These are phyloP conservation scores for Nyctibius grandis DNA, from an alignment of 2,797 vertebrate genomes.

Conservation along the genomic window DNA sequence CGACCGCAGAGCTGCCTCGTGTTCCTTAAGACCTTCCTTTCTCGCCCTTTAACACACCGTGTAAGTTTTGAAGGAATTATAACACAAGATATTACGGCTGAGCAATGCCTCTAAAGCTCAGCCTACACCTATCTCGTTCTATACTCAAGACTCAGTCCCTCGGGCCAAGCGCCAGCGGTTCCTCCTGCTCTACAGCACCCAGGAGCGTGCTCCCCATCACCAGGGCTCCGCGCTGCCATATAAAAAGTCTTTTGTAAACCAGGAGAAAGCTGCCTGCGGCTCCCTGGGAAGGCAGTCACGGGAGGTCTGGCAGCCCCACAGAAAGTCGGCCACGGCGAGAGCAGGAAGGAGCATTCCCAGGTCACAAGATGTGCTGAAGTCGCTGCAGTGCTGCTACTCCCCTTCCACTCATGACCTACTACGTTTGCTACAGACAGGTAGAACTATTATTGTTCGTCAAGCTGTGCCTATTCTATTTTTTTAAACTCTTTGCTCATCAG, in stretches of 20 bases:
- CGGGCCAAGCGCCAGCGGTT: fast-evolving
- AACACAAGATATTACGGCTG: neutral
- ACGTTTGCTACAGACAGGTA: fast-evolving
- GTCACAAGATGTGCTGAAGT: neutral
- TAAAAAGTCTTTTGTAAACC: fast-evolving
- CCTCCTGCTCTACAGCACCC: neutral
- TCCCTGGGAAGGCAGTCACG: neutral
- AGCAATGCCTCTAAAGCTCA: neutral
- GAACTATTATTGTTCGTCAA: neutral
- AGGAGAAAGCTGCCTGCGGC: neutral
- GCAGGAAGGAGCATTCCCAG: neutral
- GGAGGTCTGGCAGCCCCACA: neutral
- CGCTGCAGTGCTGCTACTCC: neutral
- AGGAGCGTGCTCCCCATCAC: neutral
- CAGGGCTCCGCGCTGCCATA: neutral
- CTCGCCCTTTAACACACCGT: fast-evolving
- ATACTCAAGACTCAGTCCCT: neutral
- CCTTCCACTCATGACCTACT: neutral
- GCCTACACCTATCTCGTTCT: fast-evolving
- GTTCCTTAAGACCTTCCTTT: neutral
- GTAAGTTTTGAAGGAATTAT: fast-evolving
- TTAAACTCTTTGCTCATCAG: neutral
- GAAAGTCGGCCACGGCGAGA: fast-evolving
- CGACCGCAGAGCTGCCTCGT: fast-evolving
- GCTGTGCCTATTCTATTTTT: neutral